Evolutionary conservation across 1,140 invertebrate genomes (phyloP), one percentile per base, ranked within the genome.

Genomic region (Cardiocondyla obscurior): DNA sequence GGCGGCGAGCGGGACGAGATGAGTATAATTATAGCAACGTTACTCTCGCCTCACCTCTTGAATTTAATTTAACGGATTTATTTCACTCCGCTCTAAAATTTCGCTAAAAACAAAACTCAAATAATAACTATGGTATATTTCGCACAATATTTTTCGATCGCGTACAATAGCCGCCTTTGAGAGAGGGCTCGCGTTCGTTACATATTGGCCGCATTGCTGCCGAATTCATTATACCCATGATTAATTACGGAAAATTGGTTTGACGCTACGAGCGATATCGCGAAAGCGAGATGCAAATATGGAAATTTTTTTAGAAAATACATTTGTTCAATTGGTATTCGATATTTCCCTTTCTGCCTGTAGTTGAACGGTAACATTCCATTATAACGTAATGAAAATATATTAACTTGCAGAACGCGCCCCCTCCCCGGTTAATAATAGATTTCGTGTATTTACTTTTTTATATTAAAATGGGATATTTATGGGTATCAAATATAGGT

Each of bases 201-300:
- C 51, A 77, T 42, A 58, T 81, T 57, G 22, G n/a, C 44, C 25
- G 44, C 55, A 72, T 53, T 73, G 58, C 74, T 57, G 42, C 55
- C 85, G 42, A 73, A 86, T 85, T 81, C 76, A 86, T 86, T 86
- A 81, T 62, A 67, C 64, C 46, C 79, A 19, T 81, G 58, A 86
- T 86, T 86, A 86, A 85, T 55, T 73, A 67, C 39, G 49, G 64
- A 44, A 62, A 58, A 81, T 36, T 85, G 74, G 74, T 86, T 86
- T 81, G 85, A 85, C 81, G 73, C n/a, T 85, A 36, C 65, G 28
- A 22, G 19, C 46, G 49, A 85, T 72, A 85, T 67, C 19, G 49
- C 30, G 28, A 73, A 79, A 84, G 65, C 58, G 74, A n/a, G 46
- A 67, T 39, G 60, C 33, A 51, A 10, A 53, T 64, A 57, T 55